Evolutionary conservation across 2,888 invertebrate species (phyloP), one percentile per base, ranked within the genome.

Genomic region (Pogonocherus hispidulus): DNA sequence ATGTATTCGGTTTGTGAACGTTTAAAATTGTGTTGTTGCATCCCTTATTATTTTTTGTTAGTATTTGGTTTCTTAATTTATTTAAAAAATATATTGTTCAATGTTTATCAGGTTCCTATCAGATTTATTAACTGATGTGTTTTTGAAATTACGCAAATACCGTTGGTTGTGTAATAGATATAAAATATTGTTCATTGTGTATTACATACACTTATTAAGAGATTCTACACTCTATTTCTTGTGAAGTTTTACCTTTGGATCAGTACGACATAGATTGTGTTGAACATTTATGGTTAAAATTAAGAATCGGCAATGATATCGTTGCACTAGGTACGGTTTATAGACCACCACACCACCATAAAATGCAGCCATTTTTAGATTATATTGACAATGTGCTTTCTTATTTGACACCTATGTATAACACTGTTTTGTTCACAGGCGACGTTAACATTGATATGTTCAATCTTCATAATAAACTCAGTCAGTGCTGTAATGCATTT

Each of bases 371-470:
- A 8, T 27, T 27, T 27, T 32, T 32, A 8, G 9, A 32, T 32
- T 8, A 32, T 9, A 32, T 32, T 32, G 32, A 32, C 11, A 32
- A 32, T 32, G 32, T 9, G 5, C 9, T 32, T 0, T 32, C 32
- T 8, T 8, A 32, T 35, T 56, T 56, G n/a, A 20, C 52, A 32
- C 18, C 55, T 14, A 19, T 27, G 23, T 27, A 11, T 63, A 35
- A 46, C 54, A 32, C 32, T 8, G 11, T 32, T 32, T 9, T 32
- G 1, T 32, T 32, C 9, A 32, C 32, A 8, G 46, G 46, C 0
- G 46, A 46, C 18, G 46, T 18, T 8, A 46, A 46, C 19, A 46
- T 46, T 46, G 19, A 46, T 9, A 46, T 49, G 49, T 49, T 49
- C 5, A 49, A 49, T 22, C 9, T 49, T 1, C 9, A 49, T 22